Conservation (phyloP, 37 sponge, comb jelly and placozoan genomes). For the Lycopodina hypogea region DNA sequence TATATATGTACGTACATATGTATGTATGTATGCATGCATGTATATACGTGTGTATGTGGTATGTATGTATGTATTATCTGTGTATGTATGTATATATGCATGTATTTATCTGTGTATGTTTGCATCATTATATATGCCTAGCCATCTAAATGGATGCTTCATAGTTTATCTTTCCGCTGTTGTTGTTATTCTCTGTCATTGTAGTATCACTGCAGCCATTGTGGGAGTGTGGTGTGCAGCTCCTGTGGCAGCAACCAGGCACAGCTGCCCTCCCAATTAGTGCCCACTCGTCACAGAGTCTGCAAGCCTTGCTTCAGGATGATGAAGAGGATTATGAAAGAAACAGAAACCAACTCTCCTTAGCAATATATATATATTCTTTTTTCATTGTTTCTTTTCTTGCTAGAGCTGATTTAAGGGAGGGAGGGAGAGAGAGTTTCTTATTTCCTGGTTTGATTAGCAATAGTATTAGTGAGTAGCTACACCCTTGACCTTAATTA, state of each 20-base stretch:
- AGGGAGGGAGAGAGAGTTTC: too few relatives aligned
- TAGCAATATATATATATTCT: too few relatives aligned
- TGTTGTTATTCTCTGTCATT: conserved; percentile 2
- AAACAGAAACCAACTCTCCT: not conserved
- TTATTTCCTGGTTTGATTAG: too few relatives aligned
- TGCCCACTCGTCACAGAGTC: conserved; percentile 41
- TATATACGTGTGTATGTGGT: too few relatives aligned
- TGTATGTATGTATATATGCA: not conserved
- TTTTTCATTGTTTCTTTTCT: too few relatives aligned
- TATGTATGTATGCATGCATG: too few relatives aligned
- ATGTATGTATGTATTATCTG: too few relatives aligned
- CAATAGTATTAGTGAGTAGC: too few relatives aligned
- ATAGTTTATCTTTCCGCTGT: not conserved
- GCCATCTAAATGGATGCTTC: not conserved
- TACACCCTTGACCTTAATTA: too few relatives aligned
- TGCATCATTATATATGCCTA: not conserved
- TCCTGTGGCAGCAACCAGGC: conserved; percentile 48
- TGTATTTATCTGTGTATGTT: not conserved
- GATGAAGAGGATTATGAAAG: conserved; percentile 24
- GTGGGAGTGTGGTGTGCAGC: conserved; percentile 58
- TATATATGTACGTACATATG: too few relatives aligned
- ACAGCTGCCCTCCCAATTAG: conserved; percentile 36
- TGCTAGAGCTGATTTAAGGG: too few relatives aligned
- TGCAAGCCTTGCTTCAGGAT: conserved; percentile 55
- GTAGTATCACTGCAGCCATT: conserved; percentile 70